phyloP scores from a whole-genome alignment of 2,113 vertebrate species.

The Camelus dromedarius region DNA sequence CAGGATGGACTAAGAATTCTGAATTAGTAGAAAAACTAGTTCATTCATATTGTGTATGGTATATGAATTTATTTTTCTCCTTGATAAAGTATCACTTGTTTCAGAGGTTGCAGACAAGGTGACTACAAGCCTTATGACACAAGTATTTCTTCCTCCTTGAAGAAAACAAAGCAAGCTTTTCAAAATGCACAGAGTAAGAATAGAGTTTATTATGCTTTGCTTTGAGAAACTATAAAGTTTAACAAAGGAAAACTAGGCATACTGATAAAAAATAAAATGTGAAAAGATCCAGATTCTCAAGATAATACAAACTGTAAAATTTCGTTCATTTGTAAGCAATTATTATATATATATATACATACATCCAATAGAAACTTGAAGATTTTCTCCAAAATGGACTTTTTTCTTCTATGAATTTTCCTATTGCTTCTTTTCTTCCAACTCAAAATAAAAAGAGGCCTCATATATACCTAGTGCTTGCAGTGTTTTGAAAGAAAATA shows the following conservation, averaged over 20 bases:
- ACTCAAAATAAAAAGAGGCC: neutral
- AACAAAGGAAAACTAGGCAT: slow-evolving; percentile 83
- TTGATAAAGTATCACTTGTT: slow-evolving; percentile 54
- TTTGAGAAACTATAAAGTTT: slow-evolving; percentile 77
- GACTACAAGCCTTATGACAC: slow-evolving; percentile 13
- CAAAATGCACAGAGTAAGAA: slow-evolving; percentile 67
- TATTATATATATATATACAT: slow-evolving; percentile 62
- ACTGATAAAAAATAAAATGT: slow-evolving; percentile 80
- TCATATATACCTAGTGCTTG: neutral
- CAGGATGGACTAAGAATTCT: slow-evolving; percentile 74
- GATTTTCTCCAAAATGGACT: slow-evolving; percentile 80
- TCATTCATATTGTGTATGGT: slow-evolving; percentile 62
- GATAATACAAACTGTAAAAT: slow-evolving; percentile 79
- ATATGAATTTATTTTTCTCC: slow-evolving; percentile 63
- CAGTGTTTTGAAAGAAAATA: slow-evolving; percentile 28
- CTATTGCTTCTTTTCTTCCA: slow-evolving; percentile 65
- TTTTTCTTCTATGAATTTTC: slow-evolving; percentile 75
- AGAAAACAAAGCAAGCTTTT: slow-evolving; percentile 69
- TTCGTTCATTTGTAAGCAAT: slow-evolving; percentile 79
- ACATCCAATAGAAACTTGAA: slow-evolving; percentile 73
- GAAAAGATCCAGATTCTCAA: slow-evolving; percentile 79
- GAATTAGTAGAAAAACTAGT: slow-evolving; percentile 71
- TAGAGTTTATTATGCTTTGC: slow-evolving; percentile 70
- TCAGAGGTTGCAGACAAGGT: slow-evolving; percentile 57
- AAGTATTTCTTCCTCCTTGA: neutral